Evolutionary conservation across 1,140 invertebrate genomes (phyloP).

Genomic region (Caerostris extrusa): DNA sequence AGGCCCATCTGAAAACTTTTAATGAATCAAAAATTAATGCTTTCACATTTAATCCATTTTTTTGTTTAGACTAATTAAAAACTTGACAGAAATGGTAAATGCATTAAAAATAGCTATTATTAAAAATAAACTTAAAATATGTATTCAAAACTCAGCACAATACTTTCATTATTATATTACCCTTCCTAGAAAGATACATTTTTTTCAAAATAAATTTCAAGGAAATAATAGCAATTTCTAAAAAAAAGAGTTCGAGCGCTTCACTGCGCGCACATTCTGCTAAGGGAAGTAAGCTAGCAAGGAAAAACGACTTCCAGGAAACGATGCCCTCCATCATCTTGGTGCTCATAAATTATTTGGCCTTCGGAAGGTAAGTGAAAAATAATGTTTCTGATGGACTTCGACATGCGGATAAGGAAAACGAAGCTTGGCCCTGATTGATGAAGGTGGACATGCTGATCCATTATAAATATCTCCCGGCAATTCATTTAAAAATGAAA

Average conservation of each 20-base stretch:
- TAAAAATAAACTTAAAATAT: too few species aligned
- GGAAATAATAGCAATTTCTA: background rate
- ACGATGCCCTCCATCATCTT: conserved; percentile 1
- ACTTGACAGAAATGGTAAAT: too few species aligned
- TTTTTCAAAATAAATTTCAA: background rate
- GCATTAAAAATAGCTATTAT: too few species aligned
- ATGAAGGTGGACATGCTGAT: background rate
- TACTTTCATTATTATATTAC: too few species aligned
- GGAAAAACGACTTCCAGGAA: background rate
- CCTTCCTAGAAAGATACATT: background rate
- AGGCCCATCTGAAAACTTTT: too few species aligned
- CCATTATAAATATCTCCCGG: conserved; percentile 47
- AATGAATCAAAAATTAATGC: too few species aligned
- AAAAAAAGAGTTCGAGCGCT: background rate
- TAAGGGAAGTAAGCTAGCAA: background rate
- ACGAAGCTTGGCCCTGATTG: conserved; percentile 30
- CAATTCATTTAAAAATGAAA: conserved; percentile 22
- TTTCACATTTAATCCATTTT: too few species aligned
- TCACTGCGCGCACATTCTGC: background rate
- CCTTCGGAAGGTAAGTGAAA: background rate
- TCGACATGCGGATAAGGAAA: background rate
- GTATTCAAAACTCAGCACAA: too few species aligned
- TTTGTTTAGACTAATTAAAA: too few species aligned
- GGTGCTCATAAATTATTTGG: conserved; percentile 9
- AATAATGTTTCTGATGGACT: background rate